Percentiles rank a stretch among this genome's conserved stretches.
Evolutionary conservation across 2,888 invertebrate genomes (phyloP).

Genomic region (Synergus umbraculus): DNA sequence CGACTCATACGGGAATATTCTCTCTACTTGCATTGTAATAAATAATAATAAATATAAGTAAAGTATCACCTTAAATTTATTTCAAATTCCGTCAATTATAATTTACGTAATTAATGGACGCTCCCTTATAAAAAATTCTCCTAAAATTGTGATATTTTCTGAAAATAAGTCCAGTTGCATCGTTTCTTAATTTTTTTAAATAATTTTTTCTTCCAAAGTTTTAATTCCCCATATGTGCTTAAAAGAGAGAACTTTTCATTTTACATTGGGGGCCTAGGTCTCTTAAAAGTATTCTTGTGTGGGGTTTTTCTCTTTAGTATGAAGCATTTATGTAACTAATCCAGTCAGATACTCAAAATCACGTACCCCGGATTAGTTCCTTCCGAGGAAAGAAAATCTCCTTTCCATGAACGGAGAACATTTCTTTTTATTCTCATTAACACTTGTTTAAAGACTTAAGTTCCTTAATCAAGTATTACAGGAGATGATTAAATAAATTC

Average conservation of each 20-base stretch:
- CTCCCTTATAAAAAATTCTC: not conserved
- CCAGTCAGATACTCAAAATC: slow-evolving; percentile 61
- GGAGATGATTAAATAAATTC: too few species aligned
- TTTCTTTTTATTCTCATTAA: not conserved
- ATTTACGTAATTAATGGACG: not conserved
- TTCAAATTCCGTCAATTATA: not conserved
- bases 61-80: too few species aligned
- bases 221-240: not conserved
- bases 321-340: slow-evolving; percentile 57
- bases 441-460: not conserved
- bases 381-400: slow-evolving; percentile 12
- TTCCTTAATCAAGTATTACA: too few species aligned
- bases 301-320: not conserved
- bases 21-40: not conserved
- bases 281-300: not conserved
- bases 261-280: not conserved
- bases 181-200: not conserved
- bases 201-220: not conserved
- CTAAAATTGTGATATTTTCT: not conserved
- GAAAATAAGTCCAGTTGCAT: not conserved
- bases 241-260: not conserved
- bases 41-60: too few species aligned
- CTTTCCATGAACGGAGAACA: not conserved
- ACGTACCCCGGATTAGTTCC: slow-evolving; percentile 61
- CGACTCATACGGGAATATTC: not conserved